phyloP scores from a whole-genome alignment of 1,140 invertebrate genomes.

The Gryllus bimaculatus region DNA sequence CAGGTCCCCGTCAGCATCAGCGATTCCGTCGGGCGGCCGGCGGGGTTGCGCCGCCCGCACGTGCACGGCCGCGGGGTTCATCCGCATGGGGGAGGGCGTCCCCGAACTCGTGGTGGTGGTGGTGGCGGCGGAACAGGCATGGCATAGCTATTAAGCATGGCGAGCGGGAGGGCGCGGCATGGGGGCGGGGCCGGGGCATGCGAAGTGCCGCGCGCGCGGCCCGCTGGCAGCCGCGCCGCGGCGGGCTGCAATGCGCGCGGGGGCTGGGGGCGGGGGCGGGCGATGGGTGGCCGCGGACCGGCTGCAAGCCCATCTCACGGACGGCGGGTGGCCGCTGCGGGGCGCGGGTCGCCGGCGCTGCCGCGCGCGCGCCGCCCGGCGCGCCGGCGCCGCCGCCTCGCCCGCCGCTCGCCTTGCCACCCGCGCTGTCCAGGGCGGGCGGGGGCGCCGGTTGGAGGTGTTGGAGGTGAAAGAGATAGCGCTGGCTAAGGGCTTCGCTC shows the following conservation, averaged over 20 bases:
- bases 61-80: no score
- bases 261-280: no score
- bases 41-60: no score
- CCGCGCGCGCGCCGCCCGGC: no score
- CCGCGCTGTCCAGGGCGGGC: no score
- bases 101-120: slow-evolving; percentile 7
- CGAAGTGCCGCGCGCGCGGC: slow-evolving; percentile 7
- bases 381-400: no score
- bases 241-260: no score
- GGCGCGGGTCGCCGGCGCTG: no score
- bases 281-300: no score
- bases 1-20: slow-evolving; percentile 11
- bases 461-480: no score
- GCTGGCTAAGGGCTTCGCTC: background rate
- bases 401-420: no score
- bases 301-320: background rate
- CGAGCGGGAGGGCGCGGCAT: slow-evolving; percentile 4
- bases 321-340: background rate
- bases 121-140: slow-evolving; percentile 23
- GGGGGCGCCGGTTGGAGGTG: no score
- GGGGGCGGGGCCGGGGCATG: slow-evolving; percentile 6
- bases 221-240: background rate
- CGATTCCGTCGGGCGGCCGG: slow-evolving; percentile 11
- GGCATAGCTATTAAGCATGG: slow-evolving; percentile 42
- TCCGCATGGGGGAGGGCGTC: background rate